These are phyloP conservation scores for Pangasius larnaudii DNA, from an alignment of 2,797 vertebrate species.

Conservation along the genomic window DNA sequence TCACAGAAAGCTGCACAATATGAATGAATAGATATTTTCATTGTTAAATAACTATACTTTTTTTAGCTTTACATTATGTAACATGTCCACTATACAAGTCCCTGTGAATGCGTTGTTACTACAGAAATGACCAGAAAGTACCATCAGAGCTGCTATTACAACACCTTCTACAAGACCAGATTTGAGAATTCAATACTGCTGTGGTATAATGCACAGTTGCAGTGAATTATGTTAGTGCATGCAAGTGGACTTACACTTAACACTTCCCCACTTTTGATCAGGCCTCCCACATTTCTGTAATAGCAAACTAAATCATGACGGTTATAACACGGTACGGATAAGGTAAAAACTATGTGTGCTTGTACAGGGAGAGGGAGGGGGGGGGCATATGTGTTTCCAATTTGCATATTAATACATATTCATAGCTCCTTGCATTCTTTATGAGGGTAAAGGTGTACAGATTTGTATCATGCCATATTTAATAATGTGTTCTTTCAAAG, in stretches of 20 bases:
- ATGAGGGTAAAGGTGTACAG: conserved; percentile 3
- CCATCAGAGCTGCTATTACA: too few species aligned
- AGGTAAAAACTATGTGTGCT: background rate
- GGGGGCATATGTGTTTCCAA: too few species aligned
- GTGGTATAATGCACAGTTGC: background rate
- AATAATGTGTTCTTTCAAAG: background rate
- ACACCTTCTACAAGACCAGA: too few species aligned
- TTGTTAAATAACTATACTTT: too few species aligned
- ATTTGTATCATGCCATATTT: conserved; percentile 4
- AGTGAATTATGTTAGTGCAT: background rate
- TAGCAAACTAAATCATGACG: background rate
- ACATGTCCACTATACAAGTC: too few species aligned
- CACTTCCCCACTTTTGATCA: background rate
- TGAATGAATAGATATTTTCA: background rate
- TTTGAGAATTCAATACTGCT: too few species aligned
- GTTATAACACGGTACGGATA: too few species aligned
- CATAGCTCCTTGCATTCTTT: background rate
- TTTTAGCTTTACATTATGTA: too few species aligned
- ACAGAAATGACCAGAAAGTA: too few species aligned
- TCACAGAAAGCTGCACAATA: too few species aligned
- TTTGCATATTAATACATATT: conserved; percentile 10
- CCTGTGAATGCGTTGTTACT: too few species aligned
- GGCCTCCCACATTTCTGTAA: background rate
- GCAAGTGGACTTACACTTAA: background rate
- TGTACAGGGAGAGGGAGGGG: background rate